These are phyloP conservation scores for Meteorus cinctellus DNA, from an alignment of 2,888 invertebrate genomes.

Conservation along the genomic window DNA sequence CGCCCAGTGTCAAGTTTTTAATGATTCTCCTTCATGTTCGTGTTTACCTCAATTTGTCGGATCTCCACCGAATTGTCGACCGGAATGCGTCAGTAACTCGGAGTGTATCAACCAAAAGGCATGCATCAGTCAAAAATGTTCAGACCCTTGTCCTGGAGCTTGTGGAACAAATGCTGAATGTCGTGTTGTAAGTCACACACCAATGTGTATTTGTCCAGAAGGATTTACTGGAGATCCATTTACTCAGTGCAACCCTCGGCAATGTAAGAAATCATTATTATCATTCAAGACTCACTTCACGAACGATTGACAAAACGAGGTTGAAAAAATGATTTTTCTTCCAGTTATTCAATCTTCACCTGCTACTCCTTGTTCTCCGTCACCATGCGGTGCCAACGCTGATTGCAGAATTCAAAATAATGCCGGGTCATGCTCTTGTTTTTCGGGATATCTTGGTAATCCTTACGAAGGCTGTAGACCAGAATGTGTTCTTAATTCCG, in stretches of 20 bases:
- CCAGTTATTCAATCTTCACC: constrained; percentile 38
- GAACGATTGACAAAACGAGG: background rate
- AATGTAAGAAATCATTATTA: constrained; percentile 53
- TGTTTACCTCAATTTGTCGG: constrained; percentile 74
- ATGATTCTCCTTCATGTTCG: constrained; percentile 76
- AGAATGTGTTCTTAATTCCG: constrained; percentile 75
- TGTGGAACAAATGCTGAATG: constrained; percentile 68
- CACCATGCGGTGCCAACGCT: constrained; percentile 86
- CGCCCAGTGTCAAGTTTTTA: constrained; percentile 72
- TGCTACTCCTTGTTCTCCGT: constrained; percentile 78
- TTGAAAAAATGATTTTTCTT: constrained; percentile 13
- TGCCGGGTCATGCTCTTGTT: constrained; percentile 75
- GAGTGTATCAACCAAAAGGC: constrained; percentile 72
- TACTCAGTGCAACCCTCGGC: constrained; percentile 57
- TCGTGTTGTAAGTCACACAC: constrained; percentile 66
- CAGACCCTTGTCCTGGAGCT: constrained; percentile 67
- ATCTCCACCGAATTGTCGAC: constrained; percentile 74
- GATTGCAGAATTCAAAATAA: constrained; percentile 77
- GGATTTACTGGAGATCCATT: constrained; percentile 71
- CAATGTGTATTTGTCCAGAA: constrained; percentile 70
- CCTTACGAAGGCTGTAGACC: constrained; percentile 74
- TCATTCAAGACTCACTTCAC: background rate
- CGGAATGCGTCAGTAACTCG: constrained; percentile 72
- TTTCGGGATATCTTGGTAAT: constrained; percentile 74
- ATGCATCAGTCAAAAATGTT: constrained; percentile 69